These are phyloP conservation scores for Parazoanthus swiftii DNA, from an alignment of 92 coral and sea anemone species.

Conservation along the genomic window DNA sequence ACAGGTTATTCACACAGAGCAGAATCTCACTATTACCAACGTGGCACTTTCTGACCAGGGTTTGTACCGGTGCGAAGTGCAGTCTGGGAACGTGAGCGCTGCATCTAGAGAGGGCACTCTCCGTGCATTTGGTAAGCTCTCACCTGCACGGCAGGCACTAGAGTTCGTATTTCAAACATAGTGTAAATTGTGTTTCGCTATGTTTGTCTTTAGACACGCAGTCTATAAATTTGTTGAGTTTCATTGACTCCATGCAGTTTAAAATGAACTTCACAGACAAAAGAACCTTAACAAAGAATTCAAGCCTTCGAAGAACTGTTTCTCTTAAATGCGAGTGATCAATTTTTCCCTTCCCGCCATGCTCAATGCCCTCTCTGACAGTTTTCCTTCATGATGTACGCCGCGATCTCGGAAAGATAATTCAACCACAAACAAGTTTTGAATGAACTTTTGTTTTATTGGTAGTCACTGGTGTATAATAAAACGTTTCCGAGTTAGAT, in stretches of 20 bases:
- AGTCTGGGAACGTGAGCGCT: constrained; percentile 18
- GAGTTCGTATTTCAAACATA: neutral
- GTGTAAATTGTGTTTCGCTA: too few relatives aligned
- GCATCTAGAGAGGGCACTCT: constrained; percentile 20
- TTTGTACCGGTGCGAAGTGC: constrained; percentile 23
- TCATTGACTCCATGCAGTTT: too few relatives aligned
- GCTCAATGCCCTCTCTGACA: too few relatives aligned
- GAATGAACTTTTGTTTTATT: too few relatives aligned
- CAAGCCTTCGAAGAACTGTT: neutral
- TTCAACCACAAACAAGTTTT: too few relatives aligned
- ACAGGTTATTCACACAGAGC: constrained; percentile 24
- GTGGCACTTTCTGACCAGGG: constrained; percentile 22
- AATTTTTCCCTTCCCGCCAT: neutral
- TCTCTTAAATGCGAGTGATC: neutral
- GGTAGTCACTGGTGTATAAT: too few relatives aligned
- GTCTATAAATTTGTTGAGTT: neutral
- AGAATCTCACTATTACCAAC: constrained; percentile 12
- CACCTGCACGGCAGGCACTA: neutral
- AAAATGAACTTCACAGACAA: neutral
- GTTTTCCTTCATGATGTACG: neutral
- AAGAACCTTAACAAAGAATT: neutral
- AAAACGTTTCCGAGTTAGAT: too few relatives aligned
- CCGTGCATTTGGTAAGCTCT: constrained; percentile 8
- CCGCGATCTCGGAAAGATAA: neutral
- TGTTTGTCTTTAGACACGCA: too few relatives aligned